A percentile compares a stretch with the other conserved stretches of the same genome.
phyloP scores from a whole-genome alignment of 2,888 invertebrate species.

The Siphonodentalium dalli region DNA sequence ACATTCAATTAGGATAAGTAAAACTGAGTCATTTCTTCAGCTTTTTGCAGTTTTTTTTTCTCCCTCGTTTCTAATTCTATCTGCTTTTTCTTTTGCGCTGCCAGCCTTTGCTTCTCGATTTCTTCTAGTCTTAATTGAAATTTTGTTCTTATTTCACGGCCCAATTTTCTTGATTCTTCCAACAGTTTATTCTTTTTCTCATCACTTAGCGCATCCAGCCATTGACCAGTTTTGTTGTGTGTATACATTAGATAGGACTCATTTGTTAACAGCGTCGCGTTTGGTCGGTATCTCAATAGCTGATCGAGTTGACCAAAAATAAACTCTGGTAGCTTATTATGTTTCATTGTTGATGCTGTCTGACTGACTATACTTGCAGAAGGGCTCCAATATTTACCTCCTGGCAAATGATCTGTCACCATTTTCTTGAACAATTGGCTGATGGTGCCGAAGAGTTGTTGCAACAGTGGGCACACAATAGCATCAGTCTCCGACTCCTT shows the following conservation, averaged over 20 bases:
- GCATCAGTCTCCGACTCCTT: too few relatives aligned
- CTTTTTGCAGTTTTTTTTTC: conserved; percentile 12
- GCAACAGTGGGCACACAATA: conserved; percentile 11
- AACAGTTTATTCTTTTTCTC: conserved; percentile 16
- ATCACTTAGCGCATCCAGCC: conserved; percentile 13
- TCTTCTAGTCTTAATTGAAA: conserved; percentile 21
- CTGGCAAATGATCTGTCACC: conserved; percentile 24
- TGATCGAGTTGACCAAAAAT: conserved; percentile 29
- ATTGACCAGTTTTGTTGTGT: conserved; percentile 25
- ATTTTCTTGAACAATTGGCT: conserved; percentile 21
- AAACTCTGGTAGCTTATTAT: conserved; percentile 28
- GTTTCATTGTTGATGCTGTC: conserved; percentile 21
- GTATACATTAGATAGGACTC: conserved; percentile 27
- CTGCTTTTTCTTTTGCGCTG: conserved; percentile 5
- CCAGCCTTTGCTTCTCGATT: conserved; percentile 21
- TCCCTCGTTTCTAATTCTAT: conserved; percentile 18
- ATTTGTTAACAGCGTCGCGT: conserved; percentile 25
- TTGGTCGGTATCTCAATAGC: conserved; percentile 20
- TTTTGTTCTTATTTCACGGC: conserved; percentile 10
- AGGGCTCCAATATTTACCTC: conserved; percentile 17
- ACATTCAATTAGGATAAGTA: too few relatives aligned
- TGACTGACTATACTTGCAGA: conserved; percentile 3
- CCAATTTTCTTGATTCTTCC: conserved; percentile 18
- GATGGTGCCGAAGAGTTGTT: conserved; percentile 14
- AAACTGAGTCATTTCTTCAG: conserved; percentile 27